These are phyloP conservation scores for Sebastes steindachneri DNA, from an alignment of 2,797 vertebrate species.

Conservation along the genomic window DNA sequence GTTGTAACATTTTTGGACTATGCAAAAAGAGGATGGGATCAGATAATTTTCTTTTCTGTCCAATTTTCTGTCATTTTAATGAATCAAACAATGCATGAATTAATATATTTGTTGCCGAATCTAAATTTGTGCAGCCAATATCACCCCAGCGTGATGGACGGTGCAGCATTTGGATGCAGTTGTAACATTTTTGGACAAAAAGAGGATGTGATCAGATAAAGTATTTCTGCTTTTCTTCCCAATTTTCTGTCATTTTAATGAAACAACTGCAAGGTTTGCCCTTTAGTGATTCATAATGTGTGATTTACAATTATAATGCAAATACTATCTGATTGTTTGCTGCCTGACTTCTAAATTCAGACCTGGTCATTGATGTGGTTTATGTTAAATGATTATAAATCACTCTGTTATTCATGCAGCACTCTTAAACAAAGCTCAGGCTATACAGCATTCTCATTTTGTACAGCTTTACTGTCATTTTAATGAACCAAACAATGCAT, in stretches of 20 bases:
- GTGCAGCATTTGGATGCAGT: neutral
- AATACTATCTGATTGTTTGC: neutral
- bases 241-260: neutral
- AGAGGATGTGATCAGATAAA: slow-evolving; percentile 1
- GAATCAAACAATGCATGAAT: neutral
- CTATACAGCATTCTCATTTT: neutral
- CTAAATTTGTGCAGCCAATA: no score
- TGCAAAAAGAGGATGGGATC: slow-evolving; percentile 1
- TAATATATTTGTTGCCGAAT: no score
- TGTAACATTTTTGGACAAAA: neutral
- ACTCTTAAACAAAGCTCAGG: neutral
- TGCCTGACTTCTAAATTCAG: neutral
- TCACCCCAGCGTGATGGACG: neutral
- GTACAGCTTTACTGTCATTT: neutral
- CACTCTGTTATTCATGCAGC: no score
- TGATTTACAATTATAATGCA: neutral
- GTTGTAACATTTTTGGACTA: neutral
- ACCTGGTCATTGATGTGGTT: neutral
- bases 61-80: no score
- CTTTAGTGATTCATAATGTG: neutral
- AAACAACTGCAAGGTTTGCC: neutral
- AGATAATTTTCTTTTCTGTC: neutral
- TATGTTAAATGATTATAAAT: neutral
- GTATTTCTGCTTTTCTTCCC: slow-evolving; percentile 16
- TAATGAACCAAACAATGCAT: neutral